Percentiles rank a stretch among this genome's conserved stretches.
Conservation (phyloP, 1,140 invertebrate genomes). For the Aphis gossypii region DNA sequence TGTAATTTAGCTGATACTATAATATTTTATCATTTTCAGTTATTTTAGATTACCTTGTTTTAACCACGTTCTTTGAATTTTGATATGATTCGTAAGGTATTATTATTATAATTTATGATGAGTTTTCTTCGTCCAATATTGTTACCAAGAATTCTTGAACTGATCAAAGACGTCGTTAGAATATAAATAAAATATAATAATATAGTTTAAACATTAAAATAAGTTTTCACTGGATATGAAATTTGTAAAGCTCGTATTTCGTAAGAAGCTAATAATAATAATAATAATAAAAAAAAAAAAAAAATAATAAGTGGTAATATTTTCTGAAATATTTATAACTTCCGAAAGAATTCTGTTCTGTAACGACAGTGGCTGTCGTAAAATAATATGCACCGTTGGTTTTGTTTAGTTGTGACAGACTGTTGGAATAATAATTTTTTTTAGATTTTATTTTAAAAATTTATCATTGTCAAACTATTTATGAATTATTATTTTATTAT, state of each 20-base stretch:
- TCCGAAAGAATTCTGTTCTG: background rate
- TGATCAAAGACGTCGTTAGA: background rate
- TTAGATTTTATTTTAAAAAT: background rate
- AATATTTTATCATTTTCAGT: background rate
- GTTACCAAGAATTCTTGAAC: background rate
- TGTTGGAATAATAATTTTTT: background rate
- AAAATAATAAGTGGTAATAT: too few relatives aligned
- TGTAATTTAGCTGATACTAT: background rate
- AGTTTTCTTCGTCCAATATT: background rate
- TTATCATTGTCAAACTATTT: background rate
- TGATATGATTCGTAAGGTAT: background rate
- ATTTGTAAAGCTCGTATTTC: too few relatives aligned
- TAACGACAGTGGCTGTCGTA: background rate
- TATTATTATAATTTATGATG: background rate
- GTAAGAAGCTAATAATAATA: too few relatives aligned
- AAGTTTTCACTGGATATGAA: too few relatives aligned
- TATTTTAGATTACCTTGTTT: background rate
- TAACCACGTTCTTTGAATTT: background rate
- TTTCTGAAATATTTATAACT: background rate
- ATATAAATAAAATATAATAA: constrained; percentile 12
- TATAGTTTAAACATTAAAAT: background rate
- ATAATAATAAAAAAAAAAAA: too few relatives aligned
- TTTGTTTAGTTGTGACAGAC: background rate
- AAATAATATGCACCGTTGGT: background rate
- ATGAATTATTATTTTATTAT: background rate